Conservation (phyloP, 2,888 invertebrate species). For the Eugnorisma glareosa region DNA sequence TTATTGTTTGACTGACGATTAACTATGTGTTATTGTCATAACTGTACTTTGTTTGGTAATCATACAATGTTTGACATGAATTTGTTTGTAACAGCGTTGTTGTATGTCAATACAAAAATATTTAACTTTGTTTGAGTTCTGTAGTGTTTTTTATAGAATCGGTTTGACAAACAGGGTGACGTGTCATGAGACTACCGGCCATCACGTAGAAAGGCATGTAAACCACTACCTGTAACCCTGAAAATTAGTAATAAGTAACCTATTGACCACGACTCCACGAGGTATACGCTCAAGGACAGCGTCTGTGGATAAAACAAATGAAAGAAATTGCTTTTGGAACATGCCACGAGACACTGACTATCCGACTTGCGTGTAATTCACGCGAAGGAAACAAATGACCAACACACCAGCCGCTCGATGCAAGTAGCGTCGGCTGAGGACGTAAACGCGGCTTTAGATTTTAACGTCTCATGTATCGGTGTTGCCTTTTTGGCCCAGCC, state of each 20-base stretch:
- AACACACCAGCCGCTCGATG: background rate
- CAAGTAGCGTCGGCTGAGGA: background rate
- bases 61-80: constrained; percentile 5
- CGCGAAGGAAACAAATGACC: background rate
- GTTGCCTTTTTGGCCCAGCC: too few relatives aligned
- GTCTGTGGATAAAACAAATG: background rate
- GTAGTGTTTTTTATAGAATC: background rate
- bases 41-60: background rate
- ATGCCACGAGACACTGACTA: background rate
- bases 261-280: background rate
- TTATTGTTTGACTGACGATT: constrained; percentile 41
- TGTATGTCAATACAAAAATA: background rate
- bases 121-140: background rate
- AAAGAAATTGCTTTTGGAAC: background rate
- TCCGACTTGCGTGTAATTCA: background rate
- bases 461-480: background rate
- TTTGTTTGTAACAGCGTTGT: background rate
- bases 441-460: background rate
- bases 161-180: background rate
- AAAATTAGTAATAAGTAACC: background rate
- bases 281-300: background rate
- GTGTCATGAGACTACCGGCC: background rate
- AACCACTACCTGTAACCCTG: background rate
- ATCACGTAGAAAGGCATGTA: background rate
- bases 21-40: constrained; percentile 1